Conservation (phyloP, 2,888 invertebrate genomes). For the Epinotia nisella region DNA sequence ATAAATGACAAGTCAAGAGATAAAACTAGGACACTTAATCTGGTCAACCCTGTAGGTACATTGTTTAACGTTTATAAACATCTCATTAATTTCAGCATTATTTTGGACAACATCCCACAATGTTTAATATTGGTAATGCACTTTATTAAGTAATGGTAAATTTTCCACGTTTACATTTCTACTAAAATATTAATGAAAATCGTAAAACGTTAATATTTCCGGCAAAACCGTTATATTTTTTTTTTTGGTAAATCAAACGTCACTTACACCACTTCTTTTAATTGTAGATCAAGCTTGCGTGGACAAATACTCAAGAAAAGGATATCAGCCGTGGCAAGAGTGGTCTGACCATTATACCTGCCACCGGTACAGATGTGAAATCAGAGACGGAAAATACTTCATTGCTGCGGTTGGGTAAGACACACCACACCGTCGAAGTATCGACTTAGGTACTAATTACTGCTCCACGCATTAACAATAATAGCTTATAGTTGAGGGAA, state of each 20-base stretch:
- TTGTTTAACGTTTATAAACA: too few species aligned
- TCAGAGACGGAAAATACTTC: conserved; percentile 79
- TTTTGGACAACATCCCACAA: too few species aligned
- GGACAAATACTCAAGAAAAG: conserved; percentile 81
- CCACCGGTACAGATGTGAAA: conserved; percentile 78
- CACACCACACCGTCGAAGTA: not conserved
- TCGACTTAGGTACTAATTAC: not conserved
- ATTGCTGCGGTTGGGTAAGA: conserved; percentile 80
- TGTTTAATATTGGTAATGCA: too few species aligned
- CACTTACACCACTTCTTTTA: not conserved
- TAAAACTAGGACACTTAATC: too few species aligned
- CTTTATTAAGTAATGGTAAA: too few species aligned
- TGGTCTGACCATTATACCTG: conserved; percentile 83
- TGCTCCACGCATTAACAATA: not conserved
- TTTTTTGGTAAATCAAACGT: not conserved
- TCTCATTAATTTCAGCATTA: too few species aligned
- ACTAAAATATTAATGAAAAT: too few species aligned
- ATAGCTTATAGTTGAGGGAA: not conserved
- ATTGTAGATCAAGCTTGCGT: conserved; percentile 79
- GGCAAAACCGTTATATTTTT: too few species aligned
- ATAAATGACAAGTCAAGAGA: too few species aligned
- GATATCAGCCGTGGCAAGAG: conserved; percentile 81
- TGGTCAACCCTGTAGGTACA: too few species aligned
- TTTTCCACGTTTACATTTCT: too few species aligned
- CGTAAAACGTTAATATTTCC: too few species aligned